phyloP scores from a whole-genome alignment of 2,113 vertebrate species.

The Oreotrochilus melanogaster region DNA sequence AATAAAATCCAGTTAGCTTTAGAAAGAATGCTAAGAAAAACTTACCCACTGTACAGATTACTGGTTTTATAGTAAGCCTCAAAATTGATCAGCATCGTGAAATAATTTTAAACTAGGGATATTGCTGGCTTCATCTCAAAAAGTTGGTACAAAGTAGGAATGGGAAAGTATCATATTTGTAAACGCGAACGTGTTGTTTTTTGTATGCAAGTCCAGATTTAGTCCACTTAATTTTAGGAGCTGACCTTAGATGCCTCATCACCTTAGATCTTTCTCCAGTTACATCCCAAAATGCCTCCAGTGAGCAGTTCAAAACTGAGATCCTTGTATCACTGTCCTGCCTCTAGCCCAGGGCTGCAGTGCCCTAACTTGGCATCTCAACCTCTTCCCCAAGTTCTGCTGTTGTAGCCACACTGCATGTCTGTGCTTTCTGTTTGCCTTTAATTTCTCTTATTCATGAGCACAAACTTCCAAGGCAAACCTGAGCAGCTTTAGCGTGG shows the following conservation, averaged over 20 bases:
- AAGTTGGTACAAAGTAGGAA: not conserved
- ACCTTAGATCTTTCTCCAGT: not conserved
- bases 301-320: not conserved
- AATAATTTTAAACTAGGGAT: not conserved
- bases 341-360: not conserved
- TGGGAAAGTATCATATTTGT: not conserved
- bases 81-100: not conserved
- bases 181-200: not conserved
- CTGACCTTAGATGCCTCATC: not conserved
- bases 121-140: not conserved
- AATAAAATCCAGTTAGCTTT: not conserved
- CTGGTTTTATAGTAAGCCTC: not conserved
- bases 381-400: not conserved
- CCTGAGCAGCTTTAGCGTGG: not conserved
- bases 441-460: not conserved
- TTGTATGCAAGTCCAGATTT: not conserved
- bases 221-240: conserved; percentile 46
- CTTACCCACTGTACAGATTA: not conserved
- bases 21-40: not conserved
- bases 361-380: not conserved
- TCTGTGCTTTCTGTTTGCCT: not conserved
- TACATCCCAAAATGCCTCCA: not conserved
- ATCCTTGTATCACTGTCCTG: not conserved
- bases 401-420: rapidly evolving
- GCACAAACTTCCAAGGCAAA: not conserved